phyloP scores from a whole-genome alignment of 2,797 vertebrate genomes.

The Pseudopleuronectes americanus region DNA sequence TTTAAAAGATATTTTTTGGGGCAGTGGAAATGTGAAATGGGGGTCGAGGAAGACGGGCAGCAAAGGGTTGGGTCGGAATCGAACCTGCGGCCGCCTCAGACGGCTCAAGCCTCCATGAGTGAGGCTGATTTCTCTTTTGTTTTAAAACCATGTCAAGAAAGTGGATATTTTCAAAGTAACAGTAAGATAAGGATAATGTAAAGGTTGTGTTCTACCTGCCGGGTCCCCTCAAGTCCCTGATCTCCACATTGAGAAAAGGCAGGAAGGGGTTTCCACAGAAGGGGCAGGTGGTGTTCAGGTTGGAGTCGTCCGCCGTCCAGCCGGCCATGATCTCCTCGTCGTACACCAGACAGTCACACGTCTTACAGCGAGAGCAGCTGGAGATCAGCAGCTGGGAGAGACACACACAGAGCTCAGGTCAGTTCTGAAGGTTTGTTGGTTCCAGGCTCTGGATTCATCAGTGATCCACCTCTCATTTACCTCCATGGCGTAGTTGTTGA shows the following conservation, averaged over 20 bases:
- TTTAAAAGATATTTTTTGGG: no score
- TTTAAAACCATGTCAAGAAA: no score
- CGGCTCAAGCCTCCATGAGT: no score
- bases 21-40: no score
- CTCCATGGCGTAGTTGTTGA: conserved; percentile 96
- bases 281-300: conserved; percentile 96
- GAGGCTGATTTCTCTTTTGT: no score
- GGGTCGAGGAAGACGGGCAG: no score
- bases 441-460: no score
- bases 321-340: conserved; percentile 99
- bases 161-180: no score
- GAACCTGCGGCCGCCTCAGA: no score
- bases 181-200: no score
- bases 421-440: neutral
- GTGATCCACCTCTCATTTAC: conserved; percentile 65
- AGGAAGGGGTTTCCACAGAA: conserved; percentile 96
- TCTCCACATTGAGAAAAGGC: conserved; percentile 95
- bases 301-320: conserved; percentile 98
- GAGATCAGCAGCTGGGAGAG: conserved; percentile 91
- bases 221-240: conserved; percentile 90
- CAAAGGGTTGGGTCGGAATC: no score
- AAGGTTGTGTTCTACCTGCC: conserved; percentile 82
- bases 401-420: neutral
- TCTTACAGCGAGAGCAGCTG: conserved; percentile 96
- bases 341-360: conserved; percentile 95